phyloP scores from a whole-genome alignment of 2,113 vertebrate genomes.

The Upupa epops region DNA sequence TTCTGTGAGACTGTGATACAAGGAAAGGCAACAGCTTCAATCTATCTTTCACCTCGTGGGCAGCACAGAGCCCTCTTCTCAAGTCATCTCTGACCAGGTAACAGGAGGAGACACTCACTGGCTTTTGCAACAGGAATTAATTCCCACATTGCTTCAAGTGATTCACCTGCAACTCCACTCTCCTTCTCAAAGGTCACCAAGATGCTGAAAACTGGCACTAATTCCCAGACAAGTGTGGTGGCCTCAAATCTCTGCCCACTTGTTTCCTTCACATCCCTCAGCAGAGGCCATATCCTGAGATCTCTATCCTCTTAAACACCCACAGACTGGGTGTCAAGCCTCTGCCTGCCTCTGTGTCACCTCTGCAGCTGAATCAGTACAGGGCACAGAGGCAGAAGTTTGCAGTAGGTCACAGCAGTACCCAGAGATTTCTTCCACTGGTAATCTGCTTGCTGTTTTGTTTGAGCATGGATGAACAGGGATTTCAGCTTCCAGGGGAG shows the following conservation, averaged over 20 bases:
- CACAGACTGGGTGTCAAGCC: background rate
- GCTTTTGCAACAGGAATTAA: background rate
- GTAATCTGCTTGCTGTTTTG: background rate
- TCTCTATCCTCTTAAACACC: background rate
- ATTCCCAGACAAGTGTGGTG: background rate
- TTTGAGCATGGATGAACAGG: background rate
- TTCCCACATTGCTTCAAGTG: background rate
- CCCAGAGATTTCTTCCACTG: background rate
- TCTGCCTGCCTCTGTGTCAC: background rate
- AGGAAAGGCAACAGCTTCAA: background rate
- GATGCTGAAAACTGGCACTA: background rate
- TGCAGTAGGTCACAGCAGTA: background rate
- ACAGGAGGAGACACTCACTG: background rate
- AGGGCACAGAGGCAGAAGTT: background rate
- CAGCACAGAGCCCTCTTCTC: background rate
- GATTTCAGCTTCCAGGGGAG: background rate
- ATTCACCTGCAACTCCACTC: background rate
- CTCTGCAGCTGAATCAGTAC: background rate
- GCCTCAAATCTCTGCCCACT: background rate
- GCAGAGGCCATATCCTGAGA: background rate
- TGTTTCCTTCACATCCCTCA: background rate
- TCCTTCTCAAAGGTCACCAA: background rate
- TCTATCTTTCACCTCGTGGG: background rate
- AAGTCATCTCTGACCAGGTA: background rate
- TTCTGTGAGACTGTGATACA: too few relatives aligned